A percentile compares a stretch with the other conserved stretches of the same genome.
Evolutionary conservation across 2,888 invertebrate species (phyloP).

Genomic region (Dascillus cervinus): DNA sequence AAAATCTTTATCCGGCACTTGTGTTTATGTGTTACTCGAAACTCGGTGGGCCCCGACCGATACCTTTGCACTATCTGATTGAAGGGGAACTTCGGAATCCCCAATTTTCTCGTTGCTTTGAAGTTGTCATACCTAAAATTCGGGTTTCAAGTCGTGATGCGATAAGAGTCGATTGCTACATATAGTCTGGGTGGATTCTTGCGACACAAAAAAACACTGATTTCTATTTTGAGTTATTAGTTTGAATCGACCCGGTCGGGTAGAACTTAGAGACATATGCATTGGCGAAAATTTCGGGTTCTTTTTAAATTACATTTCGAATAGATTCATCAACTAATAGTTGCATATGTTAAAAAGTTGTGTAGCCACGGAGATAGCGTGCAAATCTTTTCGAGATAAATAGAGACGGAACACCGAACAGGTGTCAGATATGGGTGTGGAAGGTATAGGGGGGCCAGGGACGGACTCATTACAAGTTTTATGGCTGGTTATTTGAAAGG

Average conservation of each 20-base stretch:
- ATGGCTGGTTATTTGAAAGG: conserved; percentile 28
- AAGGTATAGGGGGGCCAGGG: conserved; percentile 17
- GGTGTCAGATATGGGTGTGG: conserved; percentile 27
- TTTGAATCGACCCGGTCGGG: too few species aligned
- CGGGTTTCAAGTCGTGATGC: conserved; percentile 17
- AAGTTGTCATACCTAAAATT: conserved; percentile 25
- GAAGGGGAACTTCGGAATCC: conserved; percentile 18
- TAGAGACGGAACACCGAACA: conserved; percentile 21
- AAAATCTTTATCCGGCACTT: conserved; percentile 19
- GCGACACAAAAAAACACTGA: neutral
- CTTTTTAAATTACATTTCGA: too few species aligned
- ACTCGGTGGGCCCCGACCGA: conserved; percentile 14
- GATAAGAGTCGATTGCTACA: conserved; percentile 18
- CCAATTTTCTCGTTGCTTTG: conserved; percentile 22
- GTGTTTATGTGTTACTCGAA: conserved; percentile 13
- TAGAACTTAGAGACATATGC: too few species aligned
- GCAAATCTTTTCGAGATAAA: conserved; percentile 11
- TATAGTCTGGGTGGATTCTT: conserved; percentile 2
- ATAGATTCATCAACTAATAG: too few species aligned
- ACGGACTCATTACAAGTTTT: conserved; percentile 27
- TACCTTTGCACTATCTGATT: conserved; percentile 20
- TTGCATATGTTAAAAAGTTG: conserved; percentile 9
- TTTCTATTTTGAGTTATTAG: too few species aligned
- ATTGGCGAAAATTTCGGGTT: too few species aligned
- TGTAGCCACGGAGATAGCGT: conserved; percentile 7